These are phyloP conservation scores for Apogon hyalosoma DNA, from an alignment of 2,797 vertebrate genomes.

Conservation along the genomic window DNA sequence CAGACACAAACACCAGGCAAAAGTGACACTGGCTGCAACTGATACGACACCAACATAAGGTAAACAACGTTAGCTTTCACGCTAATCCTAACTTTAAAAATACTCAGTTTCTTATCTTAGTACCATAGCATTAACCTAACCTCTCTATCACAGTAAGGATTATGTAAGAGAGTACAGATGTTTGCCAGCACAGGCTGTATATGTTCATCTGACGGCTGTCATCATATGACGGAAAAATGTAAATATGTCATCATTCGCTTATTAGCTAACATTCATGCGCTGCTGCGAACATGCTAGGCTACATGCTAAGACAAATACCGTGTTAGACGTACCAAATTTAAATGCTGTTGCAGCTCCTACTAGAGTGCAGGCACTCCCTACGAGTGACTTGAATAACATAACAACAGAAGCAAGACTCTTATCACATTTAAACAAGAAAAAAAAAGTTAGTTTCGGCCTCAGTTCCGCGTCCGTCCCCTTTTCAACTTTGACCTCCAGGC, in stretches of 20 bases:
- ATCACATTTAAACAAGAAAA: conserved; percentile 59
- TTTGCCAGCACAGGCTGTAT: not conserved
- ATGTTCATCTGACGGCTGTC: not conserved
- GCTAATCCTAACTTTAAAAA: conserved; percentile 8
- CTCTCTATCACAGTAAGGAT: not conserved
- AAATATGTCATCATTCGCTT: conserved; percentile 1
- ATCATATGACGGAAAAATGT: not conserved
- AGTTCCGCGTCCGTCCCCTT: conserved; percentile 61
- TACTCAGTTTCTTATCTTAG: not conserved
- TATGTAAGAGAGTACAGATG: not conserved
- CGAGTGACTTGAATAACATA: conserved; percentile 80
- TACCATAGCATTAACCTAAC: not conserved
- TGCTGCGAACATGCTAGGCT: conserved; percentile 8
- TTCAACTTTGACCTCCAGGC: conserved; percentile 60
- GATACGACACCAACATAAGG: not conserved
- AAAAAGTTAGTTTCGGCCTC: conserved; percentile 52
- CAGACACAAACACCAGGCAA: not conserved
- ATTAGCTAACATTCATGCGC: not conserved
- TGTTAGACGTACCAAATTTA: conserved; percentile 77
- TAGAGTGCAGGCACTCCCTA: conserved; percentile 80
- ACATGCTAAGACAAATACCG: not conserved
- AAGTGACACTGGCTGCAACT: not conserved
- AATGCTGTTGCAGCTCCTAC: conserved; percentile 76
- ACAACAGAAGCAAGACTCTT: conserved; percentile 51
- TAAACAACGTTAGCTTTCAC: conserved; percentile 38